Conservation (phyloP, 2,797 vertebrate genomes). For the Momotus momota region DNA sequence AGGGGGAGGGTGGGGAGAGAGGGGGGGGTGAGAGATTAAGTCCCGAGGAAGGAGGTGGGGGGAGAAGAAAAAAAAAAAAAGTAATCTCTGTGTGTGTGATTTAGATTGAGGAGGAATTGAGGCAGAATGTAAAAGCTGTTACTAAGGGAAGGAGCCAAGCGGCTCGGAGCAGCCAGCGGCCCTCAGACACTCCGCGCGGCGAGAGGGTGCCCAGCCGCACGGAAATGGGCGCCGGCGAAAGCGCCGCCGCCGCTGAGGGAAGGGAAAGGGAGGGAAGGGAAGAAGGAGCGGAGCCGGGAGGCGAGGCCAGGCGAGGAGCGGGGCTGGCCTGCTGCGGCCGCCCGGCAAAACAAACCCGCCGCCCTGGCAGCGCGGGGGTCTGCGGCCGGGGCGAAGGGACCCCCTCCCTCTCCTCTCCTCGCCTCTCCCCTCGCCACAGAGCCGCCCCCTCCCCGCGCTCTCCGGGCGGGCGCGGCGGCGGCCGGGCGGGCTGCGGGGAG, state of each 20-base stretch:
- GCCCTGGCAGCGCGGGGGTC: not conserved
- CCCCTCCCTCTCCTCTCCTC: too few relatives aligned
- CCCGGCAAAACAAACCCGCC: not conserved
- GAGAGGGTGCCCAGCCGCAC: constrained; percentile 66
- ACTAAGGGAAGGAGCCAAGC: constrained; percentile 93
- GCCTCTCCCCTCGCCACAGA: too few relatives aligned
- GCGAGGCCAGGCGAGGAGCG: constrained; percentile 37
- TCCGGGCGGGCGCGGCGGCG: not conserved
- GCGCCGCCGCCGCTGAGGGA: not conserved
- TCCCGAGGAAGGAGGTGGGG: constrained; percentile 25
- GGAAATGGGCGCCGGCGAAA: constrained; percentile 41
- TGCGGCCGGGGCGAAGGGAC: not conserved
- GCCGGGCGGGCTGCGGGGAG: not conserved
- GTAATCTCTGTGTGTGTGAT: constrained; percentile 66
- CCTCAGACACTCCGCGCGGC: constrained; percentile 84
- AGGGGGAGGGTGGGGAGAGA: not conserved
- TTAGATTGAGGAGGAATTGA: constrained; percentile 83
- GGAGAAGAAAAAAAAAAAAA: not conserved
- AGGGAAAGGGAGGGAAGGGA: not conserved
- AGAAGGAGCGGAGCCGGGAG: not conserved
- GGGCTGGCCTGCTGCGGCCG: not conserved
- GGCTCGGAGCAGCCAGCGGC: constrained; percentile 94
- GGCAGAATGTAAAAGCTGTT: constrained; percentile 86
- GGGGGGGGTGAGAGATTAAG: constrained; percentile 8
- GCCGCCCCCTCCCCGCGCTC: not conserved